Percentiles rank a stretch among this genome's conserved stretches.
These are phyloP conservation scores for Clunio marinus DNA, from an alignment of 2,888 invertebrate genomes.

Conservation along the genomic window DNA sequence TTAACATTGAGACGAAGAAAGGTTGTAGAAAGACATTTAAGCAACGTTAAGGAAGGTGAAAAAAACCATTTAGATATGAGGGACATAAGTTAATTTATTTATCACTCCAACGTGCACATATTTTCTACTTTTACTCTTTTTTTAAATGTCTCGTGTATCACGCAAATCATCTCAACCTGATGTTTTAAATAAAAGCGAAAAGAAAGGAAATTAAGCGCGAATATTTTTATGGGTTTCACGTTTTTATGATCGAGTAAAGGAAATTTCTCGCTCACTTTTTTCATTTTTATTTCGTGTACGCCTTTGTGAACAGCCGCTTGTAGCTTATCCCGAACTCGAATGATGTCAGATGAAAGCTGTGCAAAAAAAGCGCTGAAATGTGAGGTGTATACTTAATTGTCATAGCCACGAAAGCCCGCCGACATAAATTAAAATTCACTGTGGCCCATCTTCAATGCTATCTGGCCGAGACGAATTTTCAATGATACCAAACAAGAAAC, in stretches of 20 bases:
- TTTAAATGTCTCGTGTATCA: not conserved
- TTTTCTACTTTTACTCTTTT: not conserved
- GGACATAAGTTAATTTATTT: conserved; percentile 16
- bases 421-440: conserved; percentile 24
- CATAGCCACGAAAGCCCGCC: not conserved
- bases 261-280: not conserved
- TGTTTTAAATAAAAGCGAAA: not conserved
- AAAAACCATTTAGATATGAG: no score
- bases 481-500: not conserved
- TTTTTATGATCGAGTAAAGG: conserved; percentile 9
- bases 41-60: no score
- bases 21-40: no score
- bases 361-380: conserved; percentile 3
- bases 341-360: not conserved
- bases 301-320: not conserved
- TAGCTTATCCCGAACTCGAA: no score
- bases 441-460: not conserved
- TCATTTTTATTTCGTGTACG: not conserved
- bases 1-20: no score
- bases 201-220: conserved; percentile 19
- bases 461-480: not conserved
- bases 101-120: not conserved
- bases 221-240: conserved; percentile 26
- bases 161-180: not conserved
- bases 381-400: not conserved